Evolutionary conservation across 2,113 vertebrate genomes (phyloP).

Genomic region (Eidolon helvum): DNA sequence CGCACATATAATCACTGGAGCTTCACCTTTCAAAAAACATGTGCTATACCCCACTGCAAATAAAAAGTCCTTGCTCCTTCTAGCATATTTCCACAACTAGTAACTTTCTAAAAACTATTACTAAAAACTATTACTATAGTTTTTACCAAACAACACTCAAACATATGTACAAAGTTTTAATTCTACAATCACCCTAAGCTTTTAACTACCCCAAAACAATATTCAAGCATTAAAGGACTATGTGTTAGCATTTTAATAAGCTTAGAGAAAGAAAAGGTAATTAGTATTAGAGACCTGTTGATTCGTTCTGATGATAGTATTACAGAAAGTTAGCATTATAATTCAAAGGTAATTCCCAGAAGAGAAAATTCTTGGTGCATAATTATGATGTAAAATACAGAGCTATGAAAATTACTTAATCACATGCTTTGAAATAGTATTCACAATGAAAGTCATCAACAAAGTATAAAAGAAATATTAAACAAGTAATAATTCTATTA

Average conservation of each 20-base stretch:
- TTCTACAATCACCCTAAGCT: constrained; percentile 55
- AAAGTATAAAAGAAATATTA: constrained; percentile 8
- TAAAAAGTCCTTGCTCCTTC: not conserved
- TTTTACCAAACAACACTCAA: constrained; percentile 49
- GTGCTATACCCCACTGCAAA: not conserved
- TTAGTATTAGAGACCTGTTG: constrained; percentile 60
- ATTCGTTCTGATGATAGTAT: constrained; percentile 57
- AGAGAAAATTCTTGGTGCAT: constrained; percentile 40
- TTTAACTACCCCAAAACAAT: constrained; percentile 59
- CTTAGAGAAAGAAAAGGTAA: constrained; percentile 64
- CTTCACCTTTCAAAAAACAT: not conserved
- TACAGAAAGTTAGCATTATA: constrained; percentile 53
- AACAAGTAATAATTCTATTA: not conserved
- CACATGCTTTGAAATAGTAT: constrained; percentile 39
- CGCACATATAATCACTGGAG: not conserved
- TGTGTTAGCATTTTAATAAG: constrained; percentile 52
- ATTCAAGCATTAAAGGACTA: constrained; percentile 47
- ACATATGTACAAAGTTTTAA: constrained; percentile 46
- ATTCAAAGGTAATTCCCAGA: constrained; percentile 48
- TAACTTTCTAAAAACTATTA: constrained; percentile 45
- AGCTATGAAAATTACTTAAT: constrained; percentile 61
- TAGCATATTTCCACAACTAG: constrained; percentile 30
- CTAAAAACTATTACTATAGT: constrained; percentile 14
- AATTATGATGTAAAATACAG: constrained; percentile 64
- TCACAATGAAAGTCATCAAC: constrained; percentile 20